Evolutionary conservation across 2,797 vertebrate genomes (phyloP).

Genomic region (Muraenolepis orangiensis): DNA sequence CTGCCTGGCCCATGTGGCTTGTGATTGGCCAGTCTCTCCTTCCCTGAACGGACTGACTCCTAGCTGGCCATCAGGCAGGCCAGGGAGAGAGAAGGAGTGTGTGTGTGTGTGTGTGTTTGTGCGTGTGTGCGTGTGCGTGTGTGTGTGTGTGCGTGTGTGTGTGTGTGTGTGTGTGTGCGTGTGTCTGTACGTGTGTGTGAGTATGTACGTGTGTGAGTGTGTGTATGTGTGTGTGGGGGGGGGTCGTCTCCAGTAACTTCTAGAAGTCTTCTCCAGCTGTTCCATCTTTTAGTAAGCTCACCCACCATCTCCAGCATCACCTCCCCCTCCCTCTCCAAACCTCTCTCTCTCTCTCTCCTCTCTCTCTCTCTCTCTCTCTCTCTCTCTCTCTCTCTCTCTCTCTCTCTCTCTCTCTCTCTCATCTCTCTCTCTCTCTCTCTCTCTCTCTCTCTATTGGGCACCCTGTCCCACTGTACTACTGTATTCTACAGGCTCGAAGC

Average conservation of each 20-base stretch:
- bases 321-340: slow-evolving; percentile 12
- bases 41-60: slow-evolving; percentile 2
- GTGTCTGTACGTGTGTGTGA: too few species aligned
- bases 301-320: slow-evolving; percentile 33
- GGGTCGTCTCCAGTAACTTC: slow-evolving; percentile 61
- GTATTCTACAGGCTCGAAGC: slow-evolving; percentile 62
- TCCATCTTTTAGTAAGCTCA: slow-evolving; percentile 60
- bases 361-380: slow-evolving; percentile 29
- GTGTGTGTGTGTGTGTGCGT: neutral
- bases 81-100: too few species aligned
- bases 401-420: slow-evolving; percentile 20
- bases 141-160: neutral
- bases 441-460: slow-evolving; percentile 25
- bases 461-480: slow-evolving; percentile 61
- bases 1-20: slow-evolving; percentile 30
- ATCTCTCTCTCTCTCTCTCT: slow-evolving; percentile 15
- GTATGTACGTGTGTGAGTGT: neutral
- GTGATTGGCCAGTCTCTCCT: neutral
- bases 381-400: slow-evolving; percentile 21
- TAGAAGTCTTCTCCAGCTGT: slow-evolving; percentile 82
- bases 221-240: too few species aligned
- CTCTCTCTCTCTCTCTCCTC: slow-evolving; percentile 20
- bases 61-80: neutral
- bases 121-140: too few species aligned
- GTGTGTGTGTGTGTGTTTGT: too few species aligned